Conservation (phyloP, 2,113 vertebrate genomes). For the Lepisosteus oculatus region DNA sequence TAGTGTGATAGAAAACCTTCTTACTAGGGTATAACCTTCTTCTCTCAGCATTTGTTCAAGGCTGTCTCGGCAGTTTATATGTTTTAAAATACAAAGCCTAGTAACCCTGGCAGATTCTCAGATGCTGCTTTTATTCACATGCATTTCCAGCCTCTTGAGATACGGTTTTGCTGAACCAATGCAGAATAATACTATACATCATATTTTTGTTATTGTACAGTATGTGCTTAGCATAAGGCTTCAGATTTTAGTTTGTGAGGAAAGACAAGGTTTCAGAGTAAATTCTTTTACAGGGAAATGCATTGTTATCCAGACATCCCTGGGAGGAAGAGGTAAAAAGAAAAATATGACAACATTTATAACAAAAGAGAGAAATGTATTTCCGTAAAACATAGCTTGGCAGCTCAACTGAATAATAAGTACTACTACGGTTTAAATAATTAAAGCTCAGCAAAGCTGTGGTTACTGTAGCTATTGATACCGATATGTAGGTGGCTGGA, state of each 20-base stretch:
- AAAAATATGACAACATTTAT: neutral
- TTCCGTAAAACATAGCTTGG: neutral
- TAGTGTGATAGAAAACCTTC: neutral
- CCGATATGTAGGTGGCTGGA: too few species aligned
- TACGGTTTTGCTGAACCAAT: constrained; percentile 16
- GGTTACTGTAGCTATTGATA: too few species aligned
- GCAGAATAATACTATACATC: neutral
- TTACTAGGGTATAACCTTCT: neutral
- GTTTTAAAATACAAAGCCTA: constrained; percentile 7
- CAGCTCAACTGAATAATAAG: neutral
- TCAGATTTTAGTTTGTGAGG: too few species aligned
- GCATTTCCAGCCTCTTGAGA: neutral
- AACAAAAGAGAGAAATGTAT: neutral
- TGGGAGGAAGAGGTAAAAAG: neutral
- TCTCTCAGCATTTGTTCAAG: neutral
- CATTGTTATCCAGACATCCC: neutral
- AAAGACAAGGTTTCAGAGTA: neutral
- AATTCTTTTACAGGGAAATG: neutral
- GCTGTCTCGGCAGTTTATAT: constrained; percentile 18
- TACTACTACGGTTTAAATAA: neutral
- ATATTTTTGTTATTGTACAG: neutral
- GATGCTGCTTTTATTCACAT: constrained; percentile 9
- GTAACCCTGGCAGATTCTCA: constrained; percentile 8
- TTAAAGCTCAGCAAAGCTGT: neutral
- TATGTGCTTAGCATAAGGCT: constrained; percentile 1